Evolutionary conservation across 2,888 invertebrate genomes (phyloP).

Genomic region (Teinopalpus imperialis): DNA sequence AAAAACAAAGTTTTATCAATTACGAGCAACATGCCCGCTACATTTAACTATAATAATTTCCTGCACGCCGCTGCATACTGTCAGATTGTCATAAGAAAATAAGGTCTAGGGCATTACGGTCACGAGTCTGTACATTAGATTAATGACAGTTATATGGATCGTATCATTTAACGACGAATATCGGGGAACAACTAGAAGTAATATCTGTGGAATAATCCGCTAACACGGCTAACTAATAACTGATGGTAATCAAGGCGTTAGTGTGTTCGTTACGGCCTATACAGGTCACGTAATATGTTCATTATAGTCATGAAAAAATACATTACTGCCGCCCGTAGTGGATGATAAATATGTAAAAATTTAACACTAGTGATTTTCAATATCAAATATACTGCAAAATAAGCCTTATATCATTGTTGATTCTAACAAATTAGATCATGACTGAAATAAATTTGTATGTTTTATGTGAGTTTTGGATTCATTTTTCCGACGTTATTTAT

Average conservation of each 20-base stretch:
- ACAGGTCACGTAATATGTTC: constrained; percentile 3
- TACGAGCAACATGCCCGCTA: not conserved
- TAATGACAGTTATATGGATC: constrained; percentile 13
- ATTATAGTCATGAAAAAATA: not conserved
- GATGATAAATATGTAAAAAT: too few relatives aligned
- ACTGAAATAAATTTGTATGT: too few relatives aligned
- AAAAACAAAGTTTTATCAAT: constrained; percentile 1
- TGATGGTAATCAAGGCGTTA: constrained; percentile 18
- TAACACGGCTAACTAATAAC: constrained; percentile 3
- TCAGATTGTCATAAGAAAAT: constrained; percentile 7
- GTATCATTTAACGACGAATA: constrained; percentile 16
- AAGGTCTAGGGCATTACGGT: constrained; percentile 14
- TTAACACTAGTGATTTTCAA: too few relatives aligned
- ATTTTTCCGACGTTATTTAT: too few relatives aligned
- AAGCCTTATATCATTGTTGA: too few relatives aligned
- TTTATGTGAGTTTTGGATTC: too few relatives aligned
- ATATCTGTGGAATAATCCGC: constrained; percentile 8
- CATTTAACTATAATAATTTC: constrained; percentile 3
- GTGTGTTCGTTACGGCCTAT: constrained; percentile 1
- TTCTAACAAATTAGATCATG: too few relatives aligned
- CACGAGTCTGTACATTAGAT: constrained; percentile 8
- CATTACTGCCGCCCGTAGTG: too few relatives aligned
- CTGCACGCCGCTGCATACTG: constrained; percentile 1
- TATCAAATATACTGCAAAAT: too few relatives aligned
- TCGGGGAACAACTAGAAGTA: too few relatives aligned